A percentile compares a stretch with the other conserved stretches of the same genome.
phyloP scores from a whole-genome alignment of 2,888 invertebrate species.

The Coenonympha glycerion region DNA sequence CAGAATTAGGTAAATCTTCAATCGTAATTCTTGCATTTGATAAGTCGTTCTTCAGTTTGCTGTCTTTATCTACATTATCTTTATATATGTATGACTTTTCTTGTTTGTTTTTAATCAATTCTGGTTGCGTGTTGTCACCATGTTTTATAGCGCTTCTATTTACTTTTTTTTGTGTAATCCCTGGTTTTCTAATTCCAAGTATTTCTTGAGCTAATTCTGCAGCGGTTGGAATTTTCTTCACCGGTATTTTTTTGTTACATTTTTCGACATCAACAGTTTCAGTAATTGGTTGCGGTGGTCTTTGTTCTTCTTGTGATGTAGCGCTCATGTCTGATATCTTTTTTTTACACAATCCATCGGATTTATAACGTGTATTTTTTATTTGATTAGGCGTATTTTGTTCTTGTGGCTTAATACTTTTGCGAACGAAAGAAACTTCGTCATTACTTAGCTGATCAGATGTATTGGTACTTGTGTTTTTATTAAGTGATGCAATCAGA shows the following conservation, averaged over 20 bases:
- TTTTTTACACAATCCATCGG: not conserved
- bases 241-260: not conserved
- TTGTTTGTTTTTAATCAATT: not conserved
- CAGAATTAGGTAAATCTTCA: constrained; percentile 38
- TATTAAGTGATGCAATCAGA: not conserved
- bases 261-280: not conserved
- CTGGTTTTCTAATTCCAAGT: not conserved
- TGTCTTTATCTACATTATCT: not conserved
- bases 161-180: not conserved
- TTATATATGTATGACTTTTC: too few species aligned
- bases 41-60: not conserved
- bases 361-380: not conserved
- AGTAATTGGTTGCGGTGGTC: not conserved
- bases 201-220: not conserved
- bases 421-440: not conserved
- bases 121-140: not conserved
- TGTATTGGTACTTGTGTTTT: not conserved
- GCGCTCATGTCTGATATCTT: not conserved
- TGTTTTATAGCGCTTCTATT: not conserved
- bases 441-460: not conserved
- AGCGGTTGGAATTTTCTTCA: not conserved
- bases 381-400: not conserved
- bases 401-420: not conserved
- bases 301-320: not conserved
- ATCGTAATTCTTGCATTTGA: constrained; percentile 31